These are phyloP conservation scores for Neria commutata DNA, from an alignment of 2,888 invertebrate species.

Conservation along the genomic window DNA sequence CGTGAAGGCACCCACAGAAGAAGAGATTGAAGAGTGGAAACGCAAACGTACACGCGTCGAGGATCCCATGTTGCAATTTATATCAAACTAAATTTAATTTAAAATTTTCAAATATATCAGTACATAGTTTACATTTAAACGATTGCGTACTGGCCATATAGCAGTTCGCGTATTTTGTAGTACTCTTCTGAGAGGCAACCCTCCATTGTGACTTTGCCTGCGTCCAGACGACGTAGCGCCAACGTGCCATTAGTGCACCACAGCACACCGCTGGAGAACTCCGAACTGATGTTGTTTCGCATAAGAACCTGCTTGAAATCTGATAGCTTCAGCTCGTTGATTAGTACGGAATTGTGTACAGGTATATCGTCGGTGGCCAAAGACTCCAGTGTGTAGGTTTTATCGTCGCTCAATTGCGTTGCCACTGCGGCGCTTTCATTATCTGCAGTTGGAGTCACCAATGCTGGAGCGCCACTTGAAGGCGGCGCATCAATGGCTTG, in stretches of 20 bases:
- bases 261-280: constrained; percentile 89
- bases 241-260: constrained; percentile 93
- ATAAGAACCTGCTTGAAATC: constrained; percentile 84
- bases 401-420: constrained; percentile 59
- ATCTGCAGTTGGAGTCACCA: constrained; percentile 31
- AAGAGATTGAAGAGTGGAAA: constrained; percentile 92
- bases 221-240: constrained; percentile 87
- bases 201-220: constrained; percentile 90
- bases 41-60: constrained; percentile 83
- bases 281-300: constrained; percentile 78
- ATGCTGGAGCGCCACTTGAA: constrained; percentile 25
- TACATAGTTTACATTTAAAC: constrained; percentile 59
- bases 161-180: constrained; percentile 86
- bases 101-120: not conserved
- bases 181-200: constrained; percentile 95
- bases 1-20: constrained; percentile 83
- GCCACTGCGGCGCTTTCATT: constrained; percentile 45
- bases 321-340: constrained; percentile 91
- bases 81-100: constrained; percentile 27
- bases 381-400: constrained; percentile 74
- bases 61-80: constrained; percentile 91
- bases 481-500: constrained; percentile 66
- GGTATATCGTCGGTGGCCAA: constrained; percentile 65
- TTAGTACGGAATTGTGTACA: constrained; percentile 83
- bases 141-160: constrained; percentile 97